phyloP scores from a whole-genome alignment of 1,140 invertebrate genomes.

The Heliconius nattereri region DNA sequence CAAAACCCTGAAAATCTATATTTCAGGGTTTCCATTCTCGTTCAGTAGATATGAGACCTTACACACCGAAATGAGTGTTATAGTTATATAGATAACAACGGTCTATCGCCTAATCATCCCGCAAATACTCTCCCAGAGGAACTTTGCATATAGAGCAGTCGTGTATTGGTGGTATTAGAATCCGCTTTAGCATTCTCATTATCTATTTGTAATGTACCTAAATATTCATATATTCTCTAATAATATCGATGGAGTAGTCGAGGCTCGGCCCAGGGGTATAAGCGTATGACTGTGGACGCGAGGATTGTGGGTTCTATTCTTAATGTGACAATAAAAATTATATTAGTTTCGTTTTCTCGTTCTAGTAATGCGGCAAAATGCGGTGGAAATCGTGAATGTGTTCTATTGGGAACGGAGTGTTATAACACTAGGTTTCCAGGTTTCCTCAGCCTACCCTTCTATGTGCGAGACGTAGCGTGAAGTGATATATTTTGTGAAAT shows the following conservation, averaged over 20 bases:
- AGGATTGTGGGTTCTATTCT: background rate
- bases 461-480: background rate
- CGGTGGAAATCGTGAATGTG: no score
- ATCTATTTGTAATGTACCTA: background rate
- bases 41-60: background rate
- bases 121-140: slow-evolving; percentile 7
- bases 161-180: background rate
- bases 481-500: no score
- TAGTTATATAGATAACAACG: background rate
- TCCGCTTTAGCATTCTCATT: background rate
- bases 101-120: background rate
- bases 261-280: no score
- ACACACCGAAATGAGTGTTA: background rate
- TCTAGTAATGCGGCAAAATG: background rate
- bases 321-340: background rate
- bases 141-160: background rate
- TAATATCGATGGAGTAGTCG: background rate
- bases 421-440: background rate
- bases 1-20: no score
- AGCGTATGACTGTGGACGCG: background rate
- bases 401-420: no score
- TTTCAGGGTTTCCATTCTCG: background rate
- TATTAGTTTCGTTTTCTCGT: background rate
- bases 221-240: background rate
- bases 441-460: background rate